Evolutionary conservation across 2,888 invertebrate genomes (phyloP).

Genomic region (Incurvaria masculella): DNA sequence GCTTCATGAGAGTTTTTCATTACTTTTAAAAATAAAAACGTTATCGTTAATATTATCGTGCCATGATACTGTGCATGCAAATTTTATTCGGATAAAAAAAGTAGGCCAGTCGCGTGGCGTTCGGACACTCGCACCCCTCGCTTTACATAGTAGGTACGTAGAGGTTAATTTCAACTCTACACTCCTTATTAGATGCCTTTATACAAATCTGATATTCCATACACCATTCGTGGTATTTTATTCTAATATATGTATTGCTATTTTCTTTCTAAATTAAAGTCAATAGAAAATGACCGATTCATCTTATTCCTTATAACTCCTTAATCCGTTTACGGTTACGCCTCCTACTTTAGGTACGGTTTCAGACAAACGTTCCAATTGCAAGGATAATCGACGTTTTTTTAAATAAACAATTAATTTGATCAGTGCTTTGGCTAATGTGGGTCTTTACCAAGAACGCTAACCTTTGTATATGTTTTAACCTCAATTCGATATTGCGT

Average conservation of each 20-base stretch:
- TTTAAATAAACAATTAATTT: constrained; percentile 5
- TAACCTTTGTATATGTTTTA: constrained; percentile 5
- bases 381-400: constrained; percentile 10
- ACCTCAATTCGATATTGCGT: too few species aligned
- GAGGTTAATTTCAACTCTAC: too few species aligned
- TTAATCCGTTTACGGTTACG: constrained; percentile 22
- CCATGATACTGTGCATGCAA: constrained; percentile 47
- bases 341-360: constrained; percentile 15
- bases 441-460: constrained; percentile 1
- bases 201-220: constrained; percentile 47
- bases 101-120: constrained; percentile 26
- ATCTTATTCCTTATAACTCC: constrained; percentile 26
- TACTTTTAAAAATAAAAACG: constrained; percentile 32
- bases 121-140: constrained; percentile 39
- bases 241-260: constrained; percentile 56
- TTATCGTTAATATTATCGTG: constrained; percentile 35
- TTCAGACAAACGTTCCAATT: constrained; percentile 6
- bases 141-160: too few species aligned
- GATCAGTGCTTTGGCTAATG: constrained; percentile 1
- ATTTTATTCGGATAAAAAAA: neutral
- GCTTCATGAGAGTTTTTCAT: constrained; percentile 26
- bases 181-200: constrained; percentile 39
- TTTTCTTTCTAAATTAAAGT: constrained; percentile 42
- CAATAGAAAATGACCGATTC: constrained; percentile 48
- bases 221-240: constrained; percentile 50